Conservation (phyloP, 2,113 vertebrate genomes). For the Ciconia boyciana region DNA sequence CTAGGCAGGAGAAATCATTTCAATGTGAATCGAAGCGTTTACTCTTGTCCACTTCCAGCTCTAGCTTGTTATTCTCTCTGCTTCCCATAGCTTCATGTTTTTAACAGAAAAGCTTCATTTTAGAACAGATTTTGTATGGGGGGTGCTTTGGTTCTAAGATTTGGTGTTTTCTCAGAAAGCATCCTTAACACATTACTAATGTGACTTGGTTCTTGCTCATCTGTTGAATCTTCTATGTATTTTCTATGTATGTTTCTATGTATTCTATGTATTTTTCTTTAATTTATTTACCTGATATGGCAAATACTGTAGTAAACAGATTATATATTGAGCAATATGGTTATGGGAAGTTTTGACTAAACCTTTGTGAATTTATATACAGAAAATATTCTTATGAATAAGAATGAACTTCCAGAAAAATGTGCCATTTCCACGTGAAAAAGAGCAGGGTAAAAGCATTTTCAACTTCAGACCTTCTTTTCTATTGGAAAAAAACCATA, state of each 20-base stretch:
- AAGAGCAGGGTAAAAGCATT: neutral
- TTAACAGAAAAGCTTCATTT: neutral
- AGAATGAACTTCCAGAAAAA: neutral
- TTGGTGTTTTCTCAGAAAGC: neutral
- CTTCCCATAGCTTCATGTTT: neutral
- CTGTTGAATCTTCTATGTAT: neutral
- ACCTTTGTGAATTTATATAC: neutral
- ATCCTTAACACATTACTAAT: neutral
- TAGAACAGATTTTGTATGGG: neutral
- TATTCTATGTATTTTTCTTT: neutral
- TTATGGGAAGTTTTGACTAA: constrained; percentile 3
- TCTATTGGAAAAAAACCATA: neutral
- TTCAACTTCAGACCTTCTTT: neutral
- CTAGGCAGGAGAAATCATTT: constrained; percentile 65
- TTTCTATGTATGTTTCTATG: neutral
- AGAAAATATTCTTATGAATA: constrained; percentile 22
- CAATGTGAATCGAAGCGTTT: constrained; percentile 59
- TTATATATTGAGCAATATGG: neutral
- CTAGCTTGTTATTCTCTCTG: neutral
- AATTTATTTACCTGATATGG: neutral
- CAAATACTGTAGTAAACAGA: neutral
- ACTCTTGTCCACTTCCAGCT: constrained; percentile 44
- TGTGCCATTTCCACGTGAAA: neutral
- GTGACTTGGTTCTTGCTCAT: neutral
- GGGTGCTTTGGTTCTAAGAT: neutral